These are phyloP conservation scores for Iselma pallidipennis DNA, from an alignment of 2,888 invertebrate species.

Conservation along the genomic window DNA sequence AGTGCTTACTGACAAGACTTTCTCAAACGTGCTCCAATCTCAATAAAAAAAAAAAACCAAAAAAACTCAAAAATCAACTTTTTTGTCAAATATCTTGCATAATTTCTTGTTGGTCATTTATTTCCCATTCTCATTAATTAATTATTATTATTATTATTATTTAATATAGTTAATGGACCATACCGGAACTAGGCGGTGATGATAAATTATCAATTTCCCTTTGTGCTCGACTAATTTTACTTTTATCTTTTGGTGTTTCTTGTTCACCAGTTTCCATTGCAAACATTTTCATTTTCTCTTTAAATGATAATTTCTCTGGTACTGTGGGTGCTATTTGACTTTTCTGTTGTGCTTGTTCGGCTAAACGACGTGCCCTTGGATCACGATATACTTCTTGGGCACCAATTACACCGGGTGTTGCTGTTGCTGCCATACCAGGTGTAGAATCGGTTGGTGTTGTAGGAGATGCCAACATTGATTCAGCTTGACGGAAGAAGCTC, in stretches of 20 bases:
- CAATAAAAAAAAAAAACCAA: neutral
- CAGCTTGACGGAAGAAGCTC: conserved; percentile 81
- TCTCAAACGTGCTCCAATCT: neutral
- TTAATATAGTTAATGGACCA: conserved; percentile 40
- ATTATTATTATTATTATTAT: neutral
- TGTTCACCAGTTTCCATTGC: conserved; percentile 95
- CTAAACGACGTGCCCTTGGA: conserved; percentile 85
- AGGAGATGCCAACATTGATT: conserved; percentile 77
- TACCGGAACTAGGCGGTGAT: conserved; percentile 50
- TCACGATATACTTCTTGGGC: conserved; percentile 98
- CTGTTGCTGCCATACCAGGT: conserved; percentile 66
- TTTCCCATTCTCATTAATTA: conserved; percentile 11
- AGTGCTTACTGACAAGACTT: conserved; percentile 7
- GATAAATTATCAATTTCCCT: conserved; percentile 83
- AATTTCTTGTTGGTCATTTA: conserved; percentile 21
- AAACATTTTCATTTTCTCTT: conserved; percentile 99
- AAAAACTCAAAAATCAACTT: conserved; percentile 7
- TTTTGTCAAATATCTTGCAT: conserved; percentile 18
- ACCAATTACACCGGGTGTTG: conserved; percentile 95
- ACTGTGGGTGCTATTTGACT: conserved; percentile 68
- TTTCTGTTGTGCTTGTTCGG: conserved; percentile 70
- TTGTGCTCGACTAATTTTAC: conserved; percentile 94
- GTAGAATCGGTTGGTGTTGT: conserved; percentile 68
- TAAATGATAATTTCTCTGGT: conserved; percentile 93
- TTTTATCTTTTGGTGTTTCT: conserved; percentile 90